Evolutionary conservation across 2,888 invertebrate genomes (phyloP).

Genomic region (Caenorhabditis zanzibari): DNA sequence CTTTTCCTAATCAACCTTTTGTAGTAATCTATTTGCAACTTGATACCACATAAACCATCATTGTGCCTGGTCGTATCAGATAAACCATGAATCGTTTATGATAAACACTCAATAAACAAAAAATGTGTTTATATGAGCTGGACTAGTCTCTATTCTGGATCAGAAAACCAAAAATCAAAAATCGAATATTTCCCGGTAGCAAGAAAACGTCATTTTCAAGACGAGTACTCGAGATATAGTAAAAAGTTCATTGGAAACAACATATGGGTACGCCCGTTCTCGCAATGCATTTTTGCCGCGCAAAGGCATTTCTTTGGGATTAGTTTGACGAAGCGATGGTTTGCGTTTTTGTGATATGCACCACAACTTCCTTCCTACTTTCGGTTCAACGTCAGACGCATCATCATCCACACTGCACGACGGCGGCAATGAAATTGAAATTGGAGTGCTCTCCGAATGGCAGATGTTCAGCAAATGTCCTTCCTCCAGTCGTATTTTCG

Average conservation of each 20-base stretch:
- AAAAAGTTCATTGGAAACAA: slow-evolving; percentile 57
- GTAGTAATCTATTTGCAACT: slow-evolving; percentile 23
- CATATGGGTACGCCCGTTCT: slow-evolving; percentile 59
- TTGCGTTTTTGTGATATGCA: slow-evolving; percentile 57
- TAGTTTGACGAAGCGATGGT: slow-evolving; percentile 63
- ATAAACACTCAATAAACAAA: background rate
- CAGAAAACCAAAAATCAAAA: slow-evolving; percentile 33
- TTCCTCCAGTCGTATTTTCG: slow-evolving; percentile 42
- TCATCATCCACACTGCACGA: slow-evolving; percentile 7
- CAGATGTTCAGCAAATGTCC: slow-evolving; percentile 62
- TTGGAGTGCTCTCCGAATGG: slow-evolving; percentile 50
- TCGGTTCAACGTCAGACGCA: slow-evolving; percentile 5
- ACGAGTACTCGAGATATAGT: slow-evolving; percentile 24
- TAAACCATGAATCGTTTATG: slow-evolving; percentile 8
- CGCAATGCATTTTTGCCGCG: slow-evolving; percentile 20
- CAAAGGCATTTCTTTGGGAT: slow-evolving; percentile 51
- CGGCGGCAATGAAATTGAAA: slow-evolving; percentile 59
- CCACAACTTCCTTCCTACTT: slow-evolving; percentile 58
- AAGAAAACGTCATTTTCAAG: slow-evolving; percentile 5
- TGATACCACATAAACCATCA: slow-evolving; percentile 36
- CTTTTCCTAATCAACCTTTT: slow-evolving; percentile 24
- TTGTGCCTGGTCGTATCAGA: slow-evolving; percentile 18
- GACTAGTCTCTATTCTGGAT: background rate
- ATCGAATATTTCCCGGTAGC: background rate
- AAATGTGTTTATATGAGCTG: slow-evolving; percentile 24